A percentile compares a stretch with the other conserved stretches of the same genome.
Conservation (phyloP, 92 coral and sea anemone species). For the Epizoanthus illoricatus region DNA sequence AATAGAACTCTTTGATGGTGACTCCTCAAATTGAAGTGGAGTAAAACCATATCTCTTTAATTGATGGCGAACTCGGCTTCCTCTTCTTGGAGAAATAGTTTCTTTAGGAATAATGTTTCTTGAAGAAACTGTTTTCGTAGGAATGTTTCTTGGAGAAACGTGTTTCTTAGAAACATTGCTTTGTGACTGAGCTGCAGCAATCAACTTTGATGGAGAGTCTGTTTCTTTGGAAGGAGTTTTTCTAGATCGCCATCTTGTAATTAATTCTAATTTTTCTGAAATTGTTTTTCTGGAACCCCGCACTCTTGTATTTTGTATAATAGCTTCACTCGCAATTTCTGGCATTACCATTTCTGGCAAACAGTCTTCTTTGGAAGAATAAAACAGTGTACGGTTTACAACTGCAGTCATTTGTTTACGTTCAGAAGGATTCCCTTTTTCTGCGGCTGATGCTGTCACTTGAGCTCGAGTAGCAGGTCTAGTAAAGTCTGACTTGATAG, state of each 20-base stretch:
- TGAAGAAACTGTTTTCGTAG: neutral
- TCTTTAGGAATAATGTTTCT: neutral
- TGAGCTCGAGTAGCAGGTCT: neutral
- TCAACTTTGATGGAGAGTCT: neutral
- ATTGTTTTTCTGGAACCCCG: neutral
- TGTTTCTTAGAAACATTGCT: neutral
- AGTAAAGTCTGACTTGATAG: neutral
- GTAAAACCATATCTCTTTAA: constrained; percentile 26
- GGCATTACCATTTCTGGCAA: neutral
- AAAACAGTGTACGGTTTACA: neutral
- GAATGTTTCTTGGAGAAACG: neutral
- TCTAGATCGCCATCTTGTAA: neutral
- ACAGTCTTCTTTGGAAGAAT: neutral
- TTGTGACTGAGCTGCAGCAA: neutral
- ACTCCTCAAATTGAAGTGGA: constrained; percentile 23
- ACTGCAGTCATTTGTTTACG: neutral
- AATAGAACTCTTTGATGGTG: neutral
- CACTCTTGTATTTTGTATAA: neutral
- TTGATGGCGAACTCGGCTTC: constrained; percentile 17
- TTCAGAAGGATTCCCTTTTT: neutral
- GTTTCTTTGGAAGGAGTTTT: neutral
- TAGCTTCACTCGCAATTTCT: neutral
- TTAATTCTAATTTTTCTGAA: neutral
- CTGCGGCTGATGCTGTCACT: neutral
- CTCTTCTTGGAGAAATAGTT: constrained; percentile 17